phyloP scores from a whole-genome alignment of 2,113 vertebrate genomes.

The Pelusios castaneus region DNA sequence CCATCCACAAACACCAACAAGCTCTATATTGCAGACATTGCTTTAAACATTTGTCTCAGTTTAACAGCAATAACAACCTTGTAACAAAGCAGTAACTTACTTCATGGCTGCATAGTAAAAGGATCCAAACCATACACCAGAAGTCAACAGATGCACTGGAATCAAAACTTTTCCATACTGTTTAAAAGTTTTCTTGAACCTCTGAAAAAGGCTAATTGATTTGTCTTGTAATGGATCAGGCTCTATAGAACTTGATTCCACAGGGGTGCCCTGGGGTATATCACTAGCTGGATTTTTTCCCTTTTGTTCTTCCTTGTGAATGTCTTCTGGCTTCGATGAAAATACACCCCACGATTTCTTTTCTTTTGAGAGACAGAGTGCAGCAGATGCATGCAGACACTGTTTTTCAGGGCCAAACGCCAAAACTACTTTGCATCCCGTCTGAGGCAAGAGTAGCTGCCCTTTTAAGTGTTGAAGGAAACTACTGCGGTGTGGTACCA shows the following conservation, averaged over 20 bases:
- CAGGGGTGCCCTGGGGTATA: conserved; percentile 35
- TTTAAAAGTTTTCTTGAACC: conserved; percentile 96
- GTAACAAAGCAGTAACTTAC: conserved; percentile 82
- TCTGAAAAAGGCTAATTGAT: conserved; percentile 89
- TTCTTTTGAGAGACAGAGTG: conserved; percentile 53
- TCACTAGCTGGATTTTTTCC: not conserved
- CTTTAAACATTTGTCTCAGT: not conserved
- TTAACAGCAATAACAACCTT: not conserved
- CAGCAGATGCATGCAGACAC: conserved; percentile 72
- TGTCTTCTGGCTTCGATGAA: conserved; percentile 23
- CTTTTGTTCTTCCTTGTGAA: conserved; percentile 34
- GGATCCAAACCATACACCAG: conserved; percentile 91
- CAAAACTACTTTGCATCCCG: conserved; percentile 68
- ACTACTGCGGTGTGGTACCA: conserved; percentile 46
- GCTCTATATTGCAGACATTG: not conserved
- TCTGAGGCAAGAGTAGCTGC: conserved; percentile 10
- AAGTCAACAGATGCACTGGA: conserved; percentile 93
- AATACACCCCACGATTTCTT: conserved; percentile 23
- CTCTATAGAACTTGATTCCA: conserved; percentile 68
- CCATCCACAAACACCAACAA: no score
- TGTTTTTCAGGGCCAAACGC: conserved; percentile 53
- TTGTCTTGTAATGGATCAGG: conserved; percentile 93
- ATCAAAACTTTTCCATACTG: conserved; percentile 98
- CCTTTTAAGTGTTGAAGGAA: conserved; percentile 61
- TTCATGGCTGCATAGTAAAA: conserved; percentile 98